A percentile compares a stretch with the other conserved stretches of the same genome.
Conservation (phyloP, 2,113 vertebrate species). For the Pachycephala philippinensis region DNA sequence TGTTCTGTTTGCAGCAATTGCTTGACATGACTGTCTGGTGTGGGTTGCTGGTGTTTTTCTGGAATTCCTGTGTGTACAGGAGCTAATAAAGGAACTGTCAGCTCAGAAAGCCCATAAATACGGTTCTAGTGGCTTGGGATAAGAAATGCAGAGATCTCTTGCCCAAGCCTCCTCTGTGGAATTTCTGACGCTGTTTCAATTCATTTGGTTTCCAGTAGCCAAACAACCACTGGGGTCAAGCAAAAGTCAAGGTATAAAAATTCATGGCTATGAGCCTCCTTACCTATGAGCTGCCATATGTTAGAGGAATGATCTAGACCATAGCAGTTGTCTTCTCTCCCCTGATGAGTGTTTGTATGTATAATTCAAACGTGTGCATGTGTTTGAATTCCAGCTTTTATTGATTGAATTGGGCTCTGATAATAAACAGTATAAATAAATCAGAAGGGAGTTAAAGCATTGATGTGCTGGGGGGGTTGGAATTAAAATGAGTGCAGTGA, state of each 20-base stretch:
- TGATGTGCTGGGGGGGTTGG: neutral
- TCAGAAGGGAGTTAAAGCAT: constrained; percentile 8
- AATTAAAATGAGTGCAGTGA: neutral
- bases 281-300: neutral
- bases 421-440: constrained; percentile 37
- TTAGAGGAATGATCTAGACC: neutral
- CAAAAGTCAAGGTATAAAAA: constrained; percentile 49
- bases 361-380: neutral
- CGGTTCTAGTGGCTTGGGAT: neutral
- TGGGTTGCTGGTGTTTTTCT: constrained; percentile 29
- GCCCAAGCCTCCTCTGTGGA: neutral
- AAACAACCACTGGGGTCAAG: neutral
- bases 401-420: constrained; percentile 10
- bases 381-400: neutral
- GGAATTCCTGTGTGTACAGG: constrained; percentile 21
- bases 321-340: neutral
- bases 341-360: neutral
- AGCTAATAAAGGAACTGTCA: constrained; percentile 31
- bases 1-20: neutral
- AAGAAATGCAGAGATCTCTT: neutral
- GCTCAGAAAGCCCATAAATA: neutral
- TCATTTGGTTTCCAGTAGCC: constrained; percentile 22
- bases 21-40: neutral
- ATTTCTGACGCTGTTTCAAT: neutral
- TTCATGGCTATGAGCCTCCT: neutral